Conservation (phyloP, 2,113 vertebrate species). For the Ascaphus truei region DNA sequence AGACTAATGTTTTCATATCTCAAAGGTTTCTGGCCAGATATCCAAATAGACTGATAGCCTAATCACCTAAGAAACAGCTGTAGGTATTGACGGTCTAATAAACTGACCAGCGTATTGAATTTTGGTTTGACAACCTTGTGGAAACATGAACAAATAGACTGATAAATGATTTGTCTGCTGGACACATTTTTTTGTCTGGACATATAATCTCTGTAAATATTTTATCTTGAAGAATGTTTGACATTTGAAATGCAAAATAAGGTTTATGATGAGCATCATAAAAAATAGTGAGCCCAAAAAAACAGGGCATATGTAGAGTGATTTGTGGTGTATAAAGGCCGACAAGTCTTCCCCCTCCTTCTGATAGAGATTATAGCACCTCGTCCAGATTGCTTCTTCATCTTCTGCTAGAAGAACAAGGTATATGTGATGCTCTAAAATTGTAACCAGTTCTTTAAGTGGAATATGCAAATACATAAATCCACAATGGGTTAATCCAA, state of each 20-base stretch:
- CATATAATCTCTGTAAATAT: background rate
- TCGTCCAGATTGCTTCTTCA: too few relatives aligned
- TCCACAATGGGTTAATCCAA: too few relatives aligned
- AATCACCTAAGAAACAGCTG: background rate
- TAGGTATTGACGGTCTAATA: background rate
- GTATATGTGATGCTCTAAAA: too few relatives aligned
- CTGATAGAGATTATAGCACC: too few relatives aligned
- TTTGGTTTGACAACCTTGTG: background rate
- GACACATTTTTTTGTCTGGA: background rate
- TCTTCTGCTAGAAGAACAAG: too few relatives aligned
- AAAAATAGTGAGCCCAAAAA: too few relatives aligned
- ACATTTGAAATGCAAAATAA: background rate
- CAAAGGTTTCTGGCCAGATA: background rate
- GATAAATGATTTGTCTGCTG: background rate
- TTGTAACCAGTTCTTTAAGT: too few relatives aligned
- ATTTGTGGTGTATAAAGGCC: too few relatives aligned
- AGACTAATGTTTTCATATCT: background rate
- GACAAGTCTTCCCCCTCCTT: too few relatives aligned
- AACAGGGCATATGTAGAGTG: too few relatives aligned
- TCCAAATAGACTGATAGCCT: background rate
- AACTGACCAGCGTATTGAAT: background rate
- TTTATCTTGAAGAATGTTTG: background rate
- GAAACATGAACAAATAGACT: background rate
- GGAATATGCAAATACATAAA: too few relatives aligned
- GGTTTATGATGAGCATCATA: too few relatives aligned